Evolutionary conservation across 2,797 vertebrate species (phyloP).

Genomic region (Amniataba percoides): DNA sequence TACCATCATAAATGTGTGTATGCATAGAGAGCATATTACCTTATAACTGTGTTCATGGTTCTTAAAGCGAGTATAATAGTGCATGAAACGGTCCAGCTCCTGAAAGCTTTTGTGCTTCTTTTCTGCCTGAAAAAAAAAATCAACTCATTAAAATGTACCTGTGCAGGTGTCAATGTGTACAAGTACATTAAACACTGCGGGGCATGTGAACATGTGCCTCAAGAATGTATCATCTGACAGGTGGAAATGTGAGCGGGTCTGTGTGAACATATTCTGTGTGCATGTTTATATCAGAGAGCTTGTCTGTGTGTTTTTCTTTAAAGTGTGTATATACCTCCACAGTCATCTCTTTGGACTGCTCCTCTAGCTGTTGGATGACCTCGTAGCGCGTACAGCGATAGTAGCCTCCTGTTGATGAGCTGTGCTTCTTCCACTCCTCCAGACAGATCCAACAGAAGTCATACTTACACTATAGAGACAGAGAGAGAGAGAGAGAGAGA

Average conservation of each 20-base stretch:
- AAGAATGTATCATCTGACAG: conserved; percentile 1
- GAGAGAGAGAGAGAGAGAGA: not conserved
- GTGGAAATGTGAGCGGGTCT: conserved; percentile 12
- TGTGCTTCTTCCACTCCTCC: conserved; percentile 99
- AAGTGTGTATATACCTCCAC: conserved; percentile 88
- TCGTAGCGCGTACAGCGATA: conserved; percentile 99
- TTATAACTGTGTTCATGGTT: conserved; percentile 99
- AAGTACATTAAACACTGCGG: not conserved
- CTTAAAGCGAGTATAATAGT: conserved; percentile 99
- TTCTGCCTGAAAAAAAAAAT: conserved; percentile 89
- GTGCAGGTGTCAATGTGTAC: not conserved
- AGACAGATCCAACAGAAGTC: conserved; percentile 99
- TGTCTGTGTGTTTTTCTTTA: not conserved
- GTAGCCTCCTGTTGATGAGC: conserved; percentile 98
- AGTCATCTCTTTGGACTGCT: conserved; percentile 99
- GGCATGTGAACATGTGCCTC: not conserved
- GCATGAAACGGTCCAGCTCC: conserved; percentile 99
- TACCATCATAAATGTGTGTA: not conserved
- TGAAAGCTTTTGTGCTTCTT: conserved; percentile 99
- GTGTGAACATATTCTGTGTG: not conserved
- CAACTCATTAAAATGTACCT: conserved; percentile 13
- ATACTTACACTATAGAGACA: conserved; percentile 93
- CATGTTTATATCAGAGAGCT: not conserved
- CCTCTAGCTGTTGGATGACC: conserved; percentile 97
- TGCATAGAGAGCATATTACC: conserved; percentile 78